phyloP scores from a whole-genome alignment of 2,888 invertebrate species.

The Lordiphosa fenestrarum region DNA sequence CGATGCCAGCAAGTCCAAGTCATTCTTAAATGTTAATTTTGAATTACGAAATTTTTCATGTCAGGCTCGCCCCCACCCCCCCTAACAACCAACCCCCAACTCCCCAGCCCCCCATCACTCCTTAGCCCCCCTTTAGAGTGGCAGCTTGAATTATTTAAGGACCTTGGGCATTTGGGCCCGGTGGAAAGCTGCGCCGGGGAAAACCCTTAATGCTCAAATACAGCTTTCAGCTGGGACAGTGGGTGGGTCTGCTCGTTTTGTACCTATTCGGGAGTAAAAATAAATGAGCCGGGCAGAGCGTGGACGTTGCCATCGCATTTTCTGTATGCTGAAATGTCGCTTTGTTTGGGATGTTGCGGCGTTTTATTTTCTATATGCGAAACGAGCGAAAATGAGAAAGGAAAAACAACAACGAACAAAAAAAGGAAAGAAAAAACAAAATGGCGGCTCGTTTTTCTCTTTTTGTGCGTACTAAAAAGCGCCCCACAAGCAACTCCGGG shows the following conservation, averaged over 20 bases:
- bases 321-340: conserved; percentile 54
- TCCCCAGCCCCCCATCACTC: conserved; percentile 10
- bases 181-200: conserved; percentile 28
- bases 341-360: conserved; percentile 54
- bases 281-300: conserved; percentile 47
- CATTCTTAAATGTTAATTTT: conserved; percentile 75
- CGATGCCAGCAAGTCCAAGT: conserved; percentile 63
- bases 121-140: neutral
- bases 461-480: conserved; percentile 74
- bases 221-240: conserved; percentile 48
- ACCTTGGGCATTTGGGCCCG: conserved; percentile 29
- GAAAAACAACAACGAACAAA: conserved; percentile 55
- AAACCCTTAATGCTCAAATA: conserved; percentile 72
- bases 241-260: conserved; percentile 4
- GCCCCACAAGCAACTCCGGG: conserved; percentile 50
- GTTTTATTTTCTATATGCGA: conserved; percentile 73
- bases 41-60: conserved; percentile 73
- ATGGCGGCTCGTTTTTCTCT: conserved; percentile 74
- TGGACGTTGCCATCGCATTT: conserved; percentile 44
- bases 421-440: conserved; percentile 72
- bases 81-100: no score
- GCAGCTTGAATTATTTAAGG: conserved; percentile 69
- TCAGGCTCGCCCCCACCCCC: conserved; percentile 27
- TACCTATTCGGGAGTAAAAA: conserved; percentile 15
- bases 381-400: conserved; percentile 65